A percentile compares a stretch with the other conserved stretches of the same genome.
phyloP scores from a whole-genome alignment of 2,888 invertebrate species.

The Cerastoderma edule region DNA sequence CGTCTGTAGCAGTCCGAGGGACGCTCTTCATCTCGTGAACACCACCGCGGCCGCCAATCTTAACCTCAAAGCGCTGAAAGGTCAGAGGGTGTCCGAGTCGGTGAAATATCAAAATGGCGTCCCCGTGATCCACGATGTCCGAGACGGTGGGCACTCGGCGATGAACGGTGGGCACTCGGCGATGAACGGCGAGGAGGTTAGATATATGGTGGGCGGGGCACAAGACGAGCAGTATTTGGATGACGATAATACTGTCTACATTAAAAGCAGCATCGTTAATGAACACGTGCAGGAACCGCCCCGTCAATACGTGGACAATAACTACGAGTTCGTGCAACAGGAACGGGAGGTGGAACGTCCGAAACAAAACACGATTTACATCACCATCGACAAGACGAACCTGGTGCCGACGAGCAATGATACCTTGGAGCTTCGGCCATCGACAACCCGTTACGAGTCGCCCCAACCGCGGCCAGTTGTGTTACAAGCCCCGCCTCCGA shows the following conservation, averaged over 20 bases:
- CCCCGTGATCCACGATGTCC: constrained; percentile 30
- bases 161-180: not conserved
- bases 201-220: too few relatives aligned
- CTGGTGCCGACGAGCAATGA: constrained; percentile 32
- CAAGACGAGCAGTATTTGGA: too few relatives aligned
- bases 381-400: constrained; percentile 53
- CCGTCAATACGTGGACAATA: constrained; percentile 1
- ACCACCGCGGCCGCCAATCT: constrained; percentile 85
- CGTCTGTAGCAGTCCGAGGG: constrained; percentile 90
- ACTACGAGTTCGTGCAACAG: constrained; percentile 21
- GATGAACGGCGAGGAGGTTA: constrained; percentile 7
- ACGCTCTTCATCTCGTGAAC: constrained; percentile 97
- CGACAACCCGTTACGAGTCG: not conserved
- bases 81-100: constrained; percentile 7
- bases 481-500: constrained; percentile 8
- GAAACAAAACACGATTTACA: constrained; percentile 43
- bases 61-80: constrained; percentile 34
- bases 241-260: not conserved
- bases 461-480: constrained; percentile 18
- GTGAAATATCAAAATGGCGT: constrained; percentile 38
- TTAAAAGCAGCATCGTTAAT: not conserved
- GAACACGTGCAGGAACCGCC: not conserved
- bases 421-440: constrained; percentile 25
- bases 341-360: not conserved
- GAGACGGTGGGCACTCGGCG: constrained; percentile 12